These are phyloP conservation scores for Drosophila tripunctata DNA, from an alignment of 2,888 invertebrate genomes.

Conservation along the genomic window DNA sequence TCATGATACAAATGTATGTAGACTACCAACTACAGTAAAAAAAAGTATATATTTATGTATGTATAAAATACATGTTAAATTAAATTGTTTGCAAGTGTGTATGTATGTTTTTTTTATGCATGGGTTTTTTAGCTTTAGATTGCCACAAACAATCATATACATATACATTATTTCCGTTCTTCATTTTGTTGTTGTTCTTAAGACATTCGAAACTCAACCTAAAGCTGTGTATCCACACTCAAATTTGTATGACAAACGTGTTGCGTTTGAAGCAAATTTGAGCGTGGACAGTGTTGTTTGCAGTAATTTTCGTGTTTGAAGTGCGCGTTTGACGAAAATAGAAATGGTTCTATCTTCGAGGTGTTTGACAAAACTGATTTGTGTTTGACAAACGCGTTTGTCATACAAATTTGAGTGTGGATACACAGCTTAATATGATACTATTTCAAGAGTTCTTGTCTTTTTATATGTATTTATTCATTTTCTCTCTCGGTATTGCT, in stretches of 20 bases:
- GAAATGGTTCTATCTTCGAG: too few relatives aligned
- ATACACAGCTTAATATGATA: too few relatives aligned
- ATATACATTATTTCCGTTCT: background rate
- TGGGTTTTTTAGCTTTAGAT: slow-evolving; percentile 24
- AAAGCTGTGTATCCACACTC: too few relatives aligned
- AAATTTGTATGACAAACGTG: too few relatives aligned
- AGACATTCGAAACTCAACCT: slow-evolving; percentile 14
- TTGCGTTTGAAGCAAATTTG: too few relatives aligned
- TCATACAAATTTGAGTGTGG: too few relatives aligned
- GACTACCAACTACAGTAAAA: slow-evolving; percentile 61
- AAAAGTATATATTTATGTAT: slow-evolving; percentile 55
- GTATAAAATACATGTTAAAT: slow-evolving; percentile 15
- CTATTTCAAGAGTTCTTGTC: slow-evolving; percentile 14
- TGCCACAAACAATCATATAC: background rate
- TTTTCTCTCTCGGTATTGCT: slow-evolving; percentile 27
- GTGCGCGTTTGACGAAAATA: too few relatives aligned
- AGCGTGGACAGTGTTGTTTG: too few relatives aligned
- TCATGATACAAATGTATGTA: slow-evolving; percentile 53
- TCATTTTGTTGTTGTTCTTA: too few relatives aligned
- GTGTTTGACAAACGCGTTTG: too few relatives aligned
- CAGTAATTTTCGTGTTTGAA: too few relatives aligned
- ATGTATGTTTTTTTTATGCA: slow-evolving; percentile 2
- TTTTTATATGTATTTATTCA: background rate
- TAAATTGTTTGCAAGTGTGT: slow-evolving; percentile 19
- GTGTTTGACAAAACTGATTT: too few relatives aligned